Evolutionary conservation across 2,888 invertebrate species (phyloP), one percentile per base, ranked within the genome.

Genomic region (Pseudococcus longispinus): DNA sequence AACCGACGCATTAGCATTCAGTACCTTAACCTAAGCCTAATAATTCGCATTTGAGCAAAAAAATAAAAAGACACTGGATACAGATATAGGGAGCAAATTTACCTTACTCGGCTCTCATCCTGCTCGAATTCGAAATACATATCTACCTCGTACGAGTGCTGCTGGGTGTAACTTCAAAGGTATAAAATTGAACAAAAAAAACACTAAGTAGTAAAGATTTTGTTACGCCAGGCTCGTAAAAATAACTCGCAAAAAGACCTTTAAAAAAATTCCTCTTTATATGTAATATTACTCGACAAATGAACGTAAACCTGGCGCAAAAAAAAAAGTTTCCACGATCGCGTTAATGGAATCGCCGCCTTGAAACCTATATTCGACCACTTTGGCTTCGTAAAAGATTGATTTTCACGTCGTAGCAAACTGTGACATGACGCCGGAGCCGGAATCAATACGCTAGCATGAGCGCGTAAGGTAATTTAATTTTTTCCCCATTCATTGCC

Each of bases 331-430:
- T 70, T 29, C 15, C 15, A 32, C 70, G 70, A 70, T 70, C 29
- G 70, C 70, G 70, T 70, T 70, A 70, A 70, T 70, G 70, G 70
- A 70, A 65, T 65, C 65, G 26, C 65, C 65, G 65, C 65, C 65
- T 9, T 65, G 65, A 65, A 70, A 70, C 65, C 65, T 26, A 65
- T 26, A 65, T 65, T 65, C 65, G 65, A 26, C 29, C 70, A 70
- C 29, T 70, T 70, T 70, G 70, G 70, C 70, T 70, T 70, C 32
- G 70, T 70, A 18, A 70, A 70, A 70, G 51, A 51, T 51, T 51
- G 51, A 51, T 51, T 51, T 51, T 51, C 46, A 51, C 51, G 18
- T 51, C 51, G 51, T n/a, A n/a, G n/a, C 51, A 51, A n/a, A 51
- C 4, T 51, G 51, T 51, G 51, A 51, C 51, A 37, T 37, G 51